Evolutionary conservation across 1,140 invertebrate genomes (phyloP), one percentile per base, ranked within the genome.

Genomic region (Lethrus apterus): DNA sequence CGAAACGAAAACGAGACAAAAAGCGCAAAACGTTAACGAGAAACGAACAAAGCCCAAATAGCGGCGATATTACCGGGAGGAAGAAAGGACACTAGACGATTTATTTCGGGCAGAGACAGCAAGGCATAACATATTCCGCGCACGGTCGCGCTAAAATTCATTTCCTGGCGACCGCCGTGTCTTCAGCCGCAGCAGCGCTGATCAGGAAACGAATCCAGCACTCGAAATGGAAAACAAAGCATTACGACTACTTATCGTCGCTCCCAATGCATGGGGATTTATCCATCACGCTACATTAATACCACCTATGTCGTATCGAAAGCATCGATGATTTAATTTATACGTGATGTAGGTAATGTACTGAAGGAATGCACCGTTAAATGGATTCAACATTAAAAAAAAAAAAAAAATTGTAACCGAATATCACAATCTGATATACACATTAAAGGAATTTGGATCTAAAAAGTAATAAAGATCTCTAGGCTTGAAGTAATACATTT

Each of bases 141-240:
- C 55, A 57, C 57, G 55, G 52, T 38, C 54, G 45, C 44, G 54
- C 56, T 50, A 55, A 55, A 57, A 59, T 59, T 59, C 58, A 55
- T 59, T 60, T 60, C 58, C 58, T 57, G 58, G 54, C 47, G 44
- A 47, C 33, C 55, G 50, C 45, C 51, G 50, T 52, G 56, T 57
- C 55, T 58, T 57, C 52, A 44, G 52, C 54, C 52, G 50, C 56
- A 50, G 47, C 49, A 46, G 26, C 45, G 26, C 40, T 48, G 55
- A 57, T 54, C 55, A 57, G 55, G 55, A 57, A 57, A 52, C 52
- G 52, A 55, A 52, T 50, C 50, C 52, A 50, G 50, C 44, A 52
- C 50, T 58, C 54, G 44, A 56, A 60, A 60, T 57, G 55, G 56
- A 55, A 59, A 59, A 60, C 56, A 60, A 58, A 53, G 50, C 49